Conservation (phyloP, 1,140 invertebrate genomes). For the Leptopilina boulardi region DNA sequence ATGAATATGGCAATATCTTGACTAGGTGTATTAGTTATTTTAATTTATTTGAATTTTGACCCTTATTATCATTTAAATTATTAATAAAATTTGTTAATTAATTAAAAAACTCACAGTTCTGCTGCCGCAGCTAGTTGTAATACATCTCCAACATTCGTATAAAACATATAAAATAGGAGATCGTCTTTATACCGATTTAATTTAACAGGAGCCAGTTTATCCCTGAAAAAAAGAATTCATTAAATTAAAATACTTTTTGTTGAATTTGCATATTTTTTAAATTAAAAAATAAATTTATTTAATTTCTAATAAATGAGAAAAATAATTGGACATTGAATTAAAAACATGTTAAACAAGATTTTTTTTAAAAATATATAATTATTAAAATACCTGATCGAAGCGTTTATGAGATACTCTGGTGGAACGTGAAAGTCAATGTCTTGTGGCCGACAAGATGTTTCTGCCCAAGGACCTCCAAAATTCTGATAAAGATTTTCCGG, state of each 20-base stretch:
- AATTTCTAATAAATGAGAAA: too few relatives aligned
- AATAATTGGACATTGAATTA: too few relatives aligned
- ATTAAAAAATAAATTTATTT: too few relatives aligned
- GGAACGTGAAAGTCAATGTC: slow-evolving; percentile 99
- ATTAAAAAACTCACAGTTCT: slow-evolving; percentile 95
- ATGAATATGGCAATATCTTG: too few relatives aligned
- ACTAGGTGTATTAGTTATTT: too few relatives aligned
- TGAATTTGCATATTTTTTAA: too few relatives aligned
- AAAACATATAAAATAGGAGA: slow-evolving; percentile 99
- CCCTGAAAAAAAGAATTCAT: slow-evolving; percentile 77
- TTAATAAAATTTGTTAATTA: too few relatives aligned
- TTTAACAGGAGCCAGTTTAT: slow-evolving; percentile 96
- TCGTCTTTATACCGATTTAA: slow-evolving; percentile 98
- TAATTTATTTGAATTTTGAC: too few relatives aligned
- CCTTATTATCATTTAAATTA: too few relatives aligned
- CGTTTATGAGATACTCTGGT: slow-evolving; percentile 98
- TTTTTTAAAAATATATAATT: background rate
- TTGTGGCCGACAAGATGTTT: slow-evolving; percentile 97
- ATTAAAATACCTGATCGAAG: slow-evolving; percentile 82
- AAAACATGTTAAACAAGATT: background rate
- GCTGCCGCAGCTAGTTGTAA: slow-evolving; percentile 96
- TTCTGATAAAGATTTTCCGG: slow-evolving; percentile 97
- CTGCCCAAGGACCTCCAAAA: slow-evolving; percentile 98
- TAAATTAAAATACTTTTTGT: too few relatives aligned
- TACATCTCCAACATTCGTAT: slow-evolving; percentile 98